Base-by-base conservation (phyloP, 2,888 invertebrate species). In the Ophioninae sp. region DNA sequence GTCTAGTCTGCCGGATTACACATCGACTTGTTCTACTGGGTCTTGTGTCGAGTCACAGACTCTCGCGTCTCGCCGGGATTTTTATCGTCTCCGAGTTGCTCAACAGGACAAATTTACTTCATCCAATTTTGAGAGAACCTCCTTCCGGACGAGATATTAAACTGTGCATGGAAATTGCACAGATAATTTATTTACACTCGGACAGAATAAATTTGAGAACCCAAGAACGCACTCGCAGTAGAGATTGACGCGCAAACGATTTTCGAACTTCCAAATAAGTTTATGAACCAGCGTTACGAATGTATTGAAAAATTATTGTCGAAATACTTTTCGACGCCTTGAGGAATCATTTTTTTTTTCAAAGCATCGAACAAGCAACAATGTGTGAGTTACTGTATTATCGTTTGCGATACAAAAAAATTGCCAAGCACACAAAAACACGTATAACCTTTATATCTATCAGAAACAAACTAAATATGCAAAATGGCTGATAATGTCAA, bases 121-220 rank as follows among this genome's bases (percentile, higher is more conserved):
- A 69, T 71, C 76, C 76, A 76, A 81, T 76, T 81, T 71, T 75
- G 37, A 64, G 81, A 71, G 75, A 81, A 81, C 61, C 59, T 56
- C 51, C 71, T 76, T 41, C 44, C 69, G 41, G 44, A 20, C 59
- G 69, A 59, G 71, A 81, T 76, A 76, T 81, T 76, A 71, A 81
- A 81, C 71, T 76, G 64, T 65, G 17, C 71, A 41, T 23, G 44
- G 61, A 78, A 63, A 63, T 44, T 59, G 71, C 37, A 65, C 6
- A n/a, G 30, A 64, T 78, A 71, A 78, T 78, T 78, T 78, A 78
- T 78, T 78, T 78, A 78, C 71, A 39, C 63, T 37, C 56, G 64
- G 61, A 69, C 44, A 2, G 44, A 64, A 61, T 17, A 44, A 69
- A 67, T 51, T 77, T 44, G 3, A 37, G 13, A 59, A 56, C 3